Conservation (phyloP, 2,113 vertebrate species). For the Sceloporus tristichus region DNA sequence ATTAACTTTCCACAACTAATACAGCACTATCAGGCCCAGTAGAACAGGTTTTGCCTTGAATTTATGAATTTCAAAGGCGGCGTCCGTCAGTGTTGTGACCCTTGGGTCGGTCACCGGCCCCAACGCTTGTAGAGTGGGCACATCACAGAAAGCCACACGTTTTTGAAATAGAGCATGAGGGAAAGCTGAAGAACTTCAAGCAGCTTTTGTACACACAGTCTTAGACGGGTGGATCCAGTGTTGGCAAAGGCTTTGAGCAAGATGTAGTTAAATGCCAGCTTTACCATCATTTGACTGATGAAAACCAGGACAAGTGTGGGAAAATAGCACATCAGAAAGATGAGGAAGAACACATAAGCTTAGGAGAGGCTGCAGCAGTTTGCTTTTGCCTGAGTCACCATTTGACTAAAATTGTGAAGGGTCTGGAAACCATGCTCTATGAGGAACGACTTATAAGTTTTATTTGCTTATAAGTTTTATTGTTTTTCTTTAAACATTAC, state of each 20-base stretch:
- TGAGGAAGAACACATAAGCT: too few species aligned
- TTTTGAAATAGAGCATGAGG: constrained; percentile 20
- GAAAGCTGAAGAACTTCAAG: neutral
- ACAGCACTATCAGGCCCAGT: constrained; percentile 86
- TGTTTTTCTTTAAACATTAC: too few species aligned
- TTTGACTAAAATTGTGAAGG: too few species aligned
- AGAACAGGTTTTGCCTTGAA: constrained; percentile 70
- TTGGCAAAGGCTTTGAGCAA: neutral
- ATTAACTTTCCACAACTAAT: constrained; percentile 92
- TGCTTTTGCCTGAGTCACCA: too few species aligned
- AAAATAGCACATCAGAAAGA: too few species aligned
- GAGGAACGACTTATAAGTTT: too few species aligned
- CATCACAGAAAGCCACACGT: constrained; percentile 35
- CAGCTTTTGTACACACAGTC: neutral
- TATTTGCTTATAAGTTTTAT: too few species aligned
- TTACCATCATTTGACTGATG: neutral
- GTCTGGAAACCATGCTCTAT: too few species aligned
- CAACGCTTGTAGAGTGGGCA: constrained; percentile 54
- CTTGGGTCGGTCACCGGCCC: constrained; percentile 66
- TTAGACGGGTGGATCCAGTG: neutral
- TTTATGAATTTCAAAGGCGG: constrained; percentile 74
- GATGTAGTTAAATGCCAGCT: neutral
- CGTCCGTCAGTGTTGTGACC: constrained; percentile 67
- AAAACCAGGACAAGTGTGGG: too few species aligned
- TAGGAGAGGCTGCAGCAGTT: too few species aligned